Evolutionary conservation across 2,113 vertebrate genomes (phyloP).

Genomic region (Poeciliopsis retropinna): DNA sequence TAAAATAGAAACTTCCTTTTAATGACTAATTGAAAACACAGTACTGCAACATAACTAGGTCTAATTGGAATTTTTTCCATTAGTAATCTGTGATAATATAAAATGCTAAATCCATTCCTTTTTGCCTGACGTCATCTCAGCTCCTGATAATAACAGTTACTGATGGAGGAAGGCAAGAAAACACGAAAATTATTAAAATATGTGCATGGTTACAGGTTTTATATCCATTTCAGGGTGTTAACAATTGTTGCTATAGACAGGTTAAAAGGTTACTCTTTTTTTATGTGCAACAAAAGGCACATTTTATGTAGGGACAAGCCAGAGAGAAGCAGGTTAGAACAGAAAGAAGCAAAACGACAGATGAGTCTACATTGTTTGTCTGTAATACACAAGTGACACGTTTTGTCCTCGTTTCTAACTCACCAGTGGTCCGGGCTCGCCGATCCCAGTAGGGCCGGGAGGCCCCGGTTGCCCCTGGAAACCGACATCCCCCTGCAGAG

Average conservation of each 20-base stretch:
- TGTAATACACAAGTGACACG: background rate
- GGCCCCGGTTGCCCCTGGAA: constrained; percentile 84
- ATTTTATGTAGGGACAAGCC: background rate
- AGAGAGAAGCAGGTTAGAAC: background rate
- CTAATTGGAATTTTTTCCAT: background rate
- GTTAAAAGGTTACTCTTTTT: background rate
- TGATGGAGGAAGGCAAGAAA: no score
- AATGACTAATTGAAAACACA: background rate
- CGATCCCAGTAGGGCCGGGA: constrained; percentile 82
- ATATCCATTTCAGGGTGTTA: background rate
- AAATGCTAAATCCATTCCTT: no score
- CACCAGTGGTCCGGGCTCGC: constrained; percentile 87
- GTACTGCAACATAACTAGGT: no score
- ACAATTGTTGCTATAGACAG: background rate
- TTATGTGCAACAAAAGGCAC: no score
- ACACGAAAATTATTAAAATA: no score
- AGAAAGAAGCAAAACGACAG: background rate
- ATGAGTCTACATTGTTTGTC: background rate
- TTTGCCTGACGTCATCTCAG: no score
- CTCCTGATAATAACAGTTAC: no score
- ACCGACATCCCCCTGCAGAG: constrained; percentile 84
- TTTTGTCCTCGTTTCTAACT: constrained; percentile 47
- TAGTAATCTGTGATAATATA: background rate
- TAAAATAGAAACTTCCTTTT: no score
- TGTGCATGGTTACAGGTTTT: background rate